Conservation (phyloP, 2,888 invertebrate species). For the Melikaiella ostensackeni region DNA sequence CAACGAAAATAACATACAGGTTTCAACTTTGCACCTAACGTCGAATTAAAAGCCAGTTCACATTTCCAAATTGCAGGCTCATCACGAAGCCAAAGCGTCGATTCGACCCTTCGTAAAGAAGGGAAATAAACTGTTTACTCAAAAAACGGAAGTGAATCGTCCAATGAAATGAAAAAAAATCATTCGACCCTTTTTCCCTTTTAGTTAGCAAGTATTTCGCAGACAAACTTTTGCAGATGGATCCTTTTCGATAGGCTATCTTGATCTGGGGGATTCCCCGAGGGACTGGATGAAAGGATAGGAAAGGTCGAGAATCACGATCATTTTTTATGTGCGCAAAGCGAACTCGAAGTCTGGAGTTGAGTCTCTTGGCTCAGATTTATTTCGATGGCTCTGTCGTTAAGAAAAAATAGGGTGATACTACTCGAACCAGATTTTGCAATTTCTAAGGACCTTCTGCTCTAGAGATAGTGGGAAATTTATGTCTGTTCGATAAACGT, state of each 20-base stretch:
- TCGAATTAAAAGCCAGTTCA: constrained; percentile 19
- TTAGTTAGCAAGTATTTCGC: constrained; percentile 1
- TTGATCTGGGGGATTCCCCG: not conserved
- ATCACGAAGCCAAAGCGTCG: constrained; percentile 15
- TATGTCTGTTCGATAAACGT: not conserved
- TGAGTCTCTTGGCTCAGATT: constrained; percentile 7
- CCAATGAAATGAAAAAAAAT: constrained; percentile 5
- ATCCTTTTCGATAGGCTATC: not conserved
- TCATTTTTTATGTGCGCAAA: constrained; percentile 24
- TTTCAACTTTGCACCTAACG: constrained; percentile 2
- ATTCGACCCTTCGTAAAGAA: constrained; percentile 6
- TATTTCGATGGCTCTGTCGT: not conserved
- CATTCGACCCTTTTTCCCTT: not conserved
- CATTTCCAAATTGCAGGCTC: constrained; percentile 11
- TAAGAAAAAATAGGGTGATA: not conserved
- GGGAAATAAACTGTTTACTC: not conserved
- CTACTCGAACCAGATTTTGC: not conserved
- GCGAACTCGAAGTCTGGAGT: constrained; percentile 1
- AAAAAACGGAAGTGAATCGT: not conserved
- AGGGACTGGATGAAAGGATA: constrained; percentile 16
- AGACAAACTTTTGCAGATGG: constrained; percentile 15
- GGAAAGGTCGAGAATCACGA: constrained; percentile 27
- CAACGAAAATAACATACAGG: not conserved
- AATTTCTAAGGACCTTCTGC: not conserved
- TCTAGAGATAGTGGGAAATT: not conserved